Percentiles rank a stretch among this genome's conserved stretches.
Evolutionary conservation across 1,140 invertebrate genomes (phyloP).

Genomic region (Temnothorax nylanderi): DNA sequence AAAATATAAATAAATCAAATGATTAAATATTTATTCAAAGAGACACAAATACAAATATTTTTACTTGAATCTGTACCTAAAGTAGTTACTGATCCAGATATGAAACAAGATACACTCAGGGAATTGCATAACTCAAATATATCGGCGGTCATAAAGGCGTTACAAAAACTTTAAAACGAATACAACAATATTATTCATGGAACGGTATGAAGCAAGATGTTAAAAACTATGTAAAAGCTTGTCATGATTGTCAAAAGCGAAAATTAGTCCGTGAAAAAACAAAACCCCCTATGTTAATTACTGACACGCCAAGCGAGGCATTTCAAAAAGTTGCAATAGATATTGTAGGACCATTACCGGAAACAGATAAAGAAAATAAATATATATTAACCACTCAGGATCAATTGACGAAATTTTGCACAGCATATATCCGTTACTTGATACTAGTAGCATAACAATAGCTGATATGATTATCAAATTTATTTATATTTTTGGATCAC

Average conservation of each 20-base stretch:
- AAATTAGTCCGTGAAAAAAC: neutral
- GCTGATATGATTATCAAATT: too few species aligned
- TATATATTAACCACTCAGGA: neutral
- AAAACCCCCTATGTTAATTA: neutral
- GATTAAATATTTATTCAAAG: neutral
- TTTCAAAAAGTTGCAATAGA: slow-evolving; percentile 4
- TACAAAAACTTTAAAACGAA: neutral
- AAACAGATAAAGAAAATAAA: neutral
- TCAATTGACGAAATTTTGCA: neutral
- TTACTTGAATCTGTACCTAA: too few species aligned
- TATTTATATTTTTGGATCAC: too few species aligned
- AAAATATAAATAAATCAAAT: neutral
- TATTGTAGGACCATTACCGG: neutral
- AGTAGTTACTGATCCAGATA: too few species aligned
- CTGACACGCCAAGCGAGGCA: neutral
- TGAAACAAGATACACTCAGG: neutral
- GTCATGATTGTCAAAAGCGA: neutral
- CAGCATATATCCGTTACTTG: too few species aligned
- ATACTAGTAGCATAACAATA: too few species aligned
- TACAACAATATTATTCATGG: neutral
- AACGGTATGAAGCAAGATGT: neutral
- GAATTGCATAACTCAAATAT: neutral
- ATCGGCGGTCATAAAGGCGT: neutral
- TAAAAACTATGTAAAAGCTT: neutral
- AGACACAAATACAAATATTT: neutral